Conservation (phyloP, 64 coral and sea anemone species). For the Hydrozoanthus tunicans region DNA sequence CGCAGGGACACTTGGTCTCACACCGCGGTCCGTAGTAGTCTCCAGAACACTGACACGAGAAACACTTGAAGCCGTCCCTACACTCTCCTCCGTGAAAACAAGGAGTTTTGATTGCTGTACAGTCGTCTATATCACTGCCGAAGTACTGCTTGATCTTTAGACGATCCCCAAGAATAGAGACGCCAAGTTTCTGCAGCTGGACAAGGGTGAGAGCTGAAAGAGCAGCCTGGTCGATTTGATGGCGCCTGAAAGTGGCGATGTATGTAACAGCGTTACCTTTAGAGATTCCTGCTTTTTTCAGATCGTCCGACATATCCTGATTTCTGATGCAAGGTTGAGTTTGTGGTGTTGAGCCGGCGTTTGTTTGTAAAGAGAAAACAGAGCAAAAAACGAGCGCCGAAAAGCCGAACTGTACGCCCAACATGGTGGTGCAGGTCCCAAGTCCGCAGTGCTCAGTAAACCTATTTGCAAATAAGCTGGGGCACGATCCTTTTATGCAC, state of each 20-base stretch:
- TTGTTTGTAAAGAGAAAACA: not conserved
- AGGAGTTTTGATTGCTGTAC: constrained; percentile 5
- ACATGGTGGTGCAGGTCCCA: too few relatives aligned
- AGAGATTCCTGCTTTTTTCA: constrained; percentile 44
- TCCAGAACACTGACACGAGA: constrained; percentile 35
- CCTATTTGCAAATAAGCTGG: too few relatives aligned
- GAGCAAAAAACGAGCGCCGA: not conserved
- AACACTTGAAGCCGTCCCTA: constrained; percentile 63
- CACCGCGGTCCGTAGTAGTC: constrained; percentile 64
- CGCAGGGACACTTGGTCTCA: constrained; percentile 60
- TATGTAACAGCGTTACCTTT: not conserved
- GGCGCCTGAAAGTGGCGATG: constrained; percentile 2
- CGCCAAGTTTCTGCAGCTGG: constrained; percentile 55
- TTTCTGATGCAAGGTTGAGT: not conserved
- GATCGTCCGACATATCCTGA: not conserved
- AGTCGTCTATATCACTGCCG: constrained; percentile 58
- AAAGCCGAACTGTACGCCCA: too few relatives aligned
- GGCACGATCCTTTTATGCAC: too few relatives aligned
- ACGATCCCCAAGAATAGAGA: constrained; percentile 56
- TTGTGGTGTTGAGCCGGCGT: not conserved
- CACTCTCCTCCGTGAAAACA: constrained; percentile 65
- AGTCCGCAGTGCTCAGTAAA: too few relatives aligned
- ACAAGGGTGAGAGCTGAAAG: constrained; percentile 22
- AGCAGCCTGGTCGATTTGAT: constrained; percentile 57
- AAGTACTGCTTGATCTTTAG: constrained; percentile 63